Evolutionary conservation across 1,140 invertebrate species (phyloP).

Genomic region (Saxidomus purpurata): DNA sequence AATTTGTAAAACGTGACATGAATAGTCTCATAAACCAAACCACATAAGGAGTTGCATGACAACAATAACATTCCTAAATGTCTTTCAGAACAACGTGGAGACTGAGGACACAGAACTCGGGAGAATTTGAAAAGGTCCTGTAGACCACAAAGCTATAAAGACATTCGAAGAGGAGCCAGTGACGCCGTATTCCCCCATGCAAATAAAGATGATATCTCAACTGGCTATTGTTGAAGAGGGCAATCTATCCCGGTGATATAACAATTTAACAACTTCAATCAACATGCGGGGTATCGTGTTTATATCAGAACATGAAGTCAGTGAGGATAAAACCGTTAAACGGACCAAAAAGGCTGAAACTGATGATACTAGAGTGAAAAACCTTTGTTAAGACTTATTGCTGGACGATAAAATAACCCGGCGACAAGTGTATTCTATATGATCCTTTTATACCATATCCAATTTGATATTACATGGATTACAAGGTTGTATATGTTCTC

Average conservation of each 20-base stretch:
- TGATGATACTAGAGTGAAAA: not conserved
- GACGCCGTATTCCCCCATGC: not conserved
- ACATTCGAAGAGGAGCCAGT: not conserved
- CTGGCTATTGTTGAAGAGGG: not conserved
- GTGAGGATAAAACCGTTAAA: slow-evolving; percentile 25
- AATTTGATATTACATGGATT: slow-evolving; percentile 6
- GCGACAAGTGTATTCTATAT: slow-evolving; percentile 16
- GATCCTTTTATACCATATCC: slow-evolving; percentile 18
- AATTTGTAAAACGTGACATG: not conserved
- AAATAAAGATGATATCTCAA: slow-evolving; percentile 47
- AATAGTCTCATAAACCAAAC: not conserved
- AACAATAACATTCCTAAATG: not conserved
- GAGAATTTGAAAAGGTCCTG: not conserved
- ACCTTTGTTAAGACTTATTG: not conserved
- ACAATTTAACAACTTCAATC: not conserved
- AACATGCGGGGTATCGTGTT: slow-evolving; percentile 35
- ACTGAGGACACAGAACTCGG: not conserved
- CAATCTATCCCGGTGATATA: not conserved
- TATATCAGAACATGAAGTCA: not conserved
- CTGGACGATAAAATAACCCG: not conserved
- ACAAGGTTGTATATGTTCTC: slow-evolving; percentile 20
- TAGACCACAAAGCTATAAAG: slow-evolving; percentile 7
- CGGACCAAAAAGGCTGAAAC: not conserved
- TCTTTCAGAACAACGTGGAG: not conserved
- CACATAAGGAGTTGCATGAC: not conserved